Base-by-base conservation (phyloP, 2,113 vertebrate genomes). In the Salvelinus sp. region DNA sequence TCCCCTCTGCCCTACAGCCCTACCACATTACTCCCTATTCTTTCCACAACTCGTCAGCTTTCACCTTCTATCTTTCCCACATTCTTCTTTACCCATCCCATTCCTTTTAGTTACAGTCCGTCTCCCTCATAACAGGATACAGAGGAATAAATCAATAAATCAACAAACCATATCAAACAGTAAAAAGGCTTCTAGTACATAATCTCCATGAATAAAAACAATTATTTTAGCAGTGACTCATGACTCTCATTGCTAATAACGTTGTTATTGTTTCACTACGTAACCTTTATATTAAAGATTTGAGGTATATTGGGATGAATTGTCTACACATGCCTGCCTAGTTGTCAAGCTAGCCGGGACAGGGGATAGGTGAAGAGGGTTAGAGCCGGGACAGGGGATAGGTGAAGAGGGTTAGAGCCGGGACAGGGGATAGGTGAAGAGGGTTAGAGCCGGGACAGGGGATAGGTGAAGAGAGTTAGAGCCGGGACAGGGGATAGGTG, bases 221-320 rank as follows among this genome's bases (percentile, higher is more conserved):
- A 54, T 22, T 28, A 58, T 50, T 71, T 58, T 57, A 28, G 50
- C 6, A 12, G 70, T 54, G 18, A 68, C n/a, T 48, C 63, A 83
- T 88, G 88, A 88, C 86, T 77, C 65, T 90, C 85, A 83, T 91
- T 88, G 88, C 88, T 87, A 89, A 91, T 87, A 89, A 91, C 93
- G 84, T 88, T 84, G 81, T 91, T 91, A 88, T 89, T 86, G 92
- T 88, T 85, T 91, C 86, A 93, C 96, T 95, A 97, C 94, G 94
- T 96, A 96, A 95, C 94, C 95, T 96, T 96, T 96, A 98, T 96
- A 96, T 93, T 96, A 97, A 96, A 97, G 95, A 94, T 96, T 96
- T 99, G 97, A 98, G 97, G 97, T 99, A 98, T 99, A 97, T 99
- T 95, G 93, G 96, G 95, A 96, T 97, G 96, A 96, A 97, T 96